Conservation (phyloP, 2,797 vertebrate species). For the Fringilla coelebs region DNA sequence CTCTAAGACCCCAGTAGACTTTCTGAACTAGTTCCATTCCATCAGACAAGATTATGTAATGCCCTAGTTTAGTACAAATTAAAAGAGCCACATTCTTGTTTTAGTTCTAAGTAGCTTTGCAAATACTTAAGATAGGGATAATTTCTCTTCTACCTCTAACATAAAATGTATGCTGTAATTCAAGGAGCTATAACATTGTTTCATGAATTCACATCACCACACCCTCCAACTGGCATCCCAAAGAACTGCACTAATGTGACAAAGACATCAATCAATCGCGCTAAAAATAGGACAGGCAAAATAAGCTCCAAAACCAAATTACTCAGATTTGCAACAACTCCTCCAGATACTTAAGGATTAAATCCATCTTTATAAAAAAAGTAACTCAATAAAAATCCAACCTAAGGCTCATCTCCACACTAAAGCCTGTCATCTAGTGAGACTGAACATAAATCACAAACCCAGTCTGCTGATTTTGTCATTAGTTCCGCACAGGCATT, state of each 20-base stretch:
- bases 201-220: not conserved
- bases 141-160: not conserved
- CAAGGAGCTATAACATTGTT: not conserved
- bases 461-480: not conserved
- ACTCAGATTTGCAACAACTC: not conserved
- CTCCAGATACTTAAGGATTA: not conserved
- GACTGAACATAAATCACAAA: not conserved
- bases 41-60: not conserved
- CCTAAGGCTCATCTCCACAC: not conserved
- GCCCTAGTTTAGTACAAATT: not conserved
- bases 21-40: not conserved
- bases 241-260: not conserved
- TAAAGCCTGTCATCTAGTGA: not conserved
- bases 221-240: not conserved
- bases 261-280: not conserved
- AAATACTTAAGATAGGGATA: not conserved
- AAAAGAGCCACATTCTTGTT: not conserved
- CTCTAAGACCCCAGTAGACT: not conserved
- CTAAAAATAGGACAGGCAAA: not conserved
- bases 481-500: not conserved
- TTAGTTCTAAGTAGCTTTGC: not conserved
- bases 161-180: not conserved
- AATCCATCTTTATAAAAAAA: not conserved
- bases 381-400: not conserved
- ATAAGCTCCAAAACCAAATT: not conserved